These are phyloP conservation scores for Gasterosteus nipponicus DNA, from an alignment of 2,113 vertebrate genomes.

Conservation along the genomic window DNA sequence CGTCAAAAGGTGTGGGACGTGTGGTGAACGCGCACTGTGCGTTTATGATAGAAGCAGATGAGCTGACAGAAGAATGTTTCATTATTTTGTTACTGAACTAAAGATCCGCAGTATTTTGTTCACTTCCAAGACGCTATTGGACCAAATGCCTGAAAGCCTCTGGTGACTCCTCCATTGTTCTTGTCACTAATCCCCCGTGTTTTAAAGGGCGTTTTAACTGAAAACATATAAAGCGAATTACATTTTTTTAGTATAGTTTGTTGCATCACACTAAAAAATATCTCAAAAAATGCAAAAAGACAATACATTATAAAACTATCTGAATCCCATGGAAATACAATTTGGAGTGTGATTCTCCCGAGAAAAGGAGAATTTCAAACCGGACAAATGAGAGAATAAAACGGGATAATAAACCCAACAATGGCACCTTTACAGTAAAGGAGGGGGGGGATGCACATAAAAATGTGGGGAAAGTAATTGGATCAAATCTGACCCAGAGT, in stretches of 20 bases:
- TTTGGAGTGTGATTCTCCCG: neutral
- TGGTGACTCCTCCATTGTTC: conserved; percentile 5
- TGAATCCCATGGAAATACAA: neutral
- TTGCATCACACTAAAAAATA: neutral
- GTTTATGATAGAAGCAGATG: neutral
- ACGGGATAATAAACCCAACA: neutral
- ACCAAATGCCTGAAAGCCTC: neutral
- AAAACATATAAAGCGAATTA: conserved; percentile 1
- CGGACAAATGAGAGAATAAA: neutral
- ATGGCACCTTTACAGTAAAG: neutral
- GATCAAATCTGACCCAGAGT: neutral
- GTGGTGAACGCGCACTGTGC: conserved; percentile 1
- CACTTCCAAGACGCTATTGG: conserved; percentile 1
- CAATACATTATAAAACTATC: neutral
- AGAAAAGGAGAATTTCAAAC: neutral
- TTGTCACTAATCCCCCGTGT: conserved; percentile 6
- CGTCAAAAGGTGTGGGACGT: no score
- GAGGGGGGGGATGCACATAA: neutral
- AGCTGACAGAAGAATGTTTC: neutral
- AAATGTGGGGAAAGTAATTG: neutral
- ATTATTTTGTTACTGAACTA: conserved; percentile 3
- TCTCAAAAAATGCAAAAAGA: neutral
- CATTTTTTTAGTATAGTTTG: neutral
- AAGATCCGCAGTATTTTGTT: neutral
- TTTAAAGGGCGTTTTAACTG: conserved; percentile 18